These are phyloP conservation scores for Lacerta viridis DNA, from an alignment of 2,797 vertebrate species.

Conservation along the genomic window DNA sequence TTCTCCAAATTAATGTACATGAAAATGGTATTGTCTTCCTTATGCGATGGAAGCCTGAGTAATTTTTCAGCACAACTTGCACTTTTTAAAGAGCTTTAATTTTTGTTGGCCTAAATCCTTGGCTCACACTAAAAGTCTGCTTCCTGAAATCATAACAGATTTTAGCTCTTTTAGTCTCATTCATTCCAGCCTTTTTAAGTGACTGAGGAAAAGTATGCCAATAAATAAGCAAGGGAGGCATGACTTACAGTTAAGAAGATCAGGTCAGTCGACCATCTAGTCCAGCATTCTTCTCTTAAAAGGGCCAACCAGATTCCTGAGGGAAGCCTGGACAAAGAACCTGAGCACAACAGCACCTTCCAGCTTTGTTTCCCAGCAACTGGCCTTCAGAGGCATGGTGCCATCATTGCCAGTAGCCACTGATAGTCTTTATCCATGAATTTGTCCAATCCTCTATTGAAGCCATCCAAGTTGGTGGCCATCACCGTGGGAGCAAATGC, in stretches of 20 bases:
- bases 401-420: no score
- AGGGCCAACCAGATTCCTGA: no score
- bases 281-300: no score
- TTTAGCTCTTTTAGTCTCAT: not conserved
- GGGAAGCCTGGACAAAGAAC: no score
- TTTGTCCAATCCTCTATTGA: no score
- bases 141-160: not conserved
- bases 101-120: not conserved
- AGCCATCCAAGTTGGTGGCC: no score
- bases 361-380: no score
- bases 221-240: not conserved
- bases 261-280: no score
- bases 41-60: not conserved
- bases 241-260: not conserved
- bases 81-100: not conserved
- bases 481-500: no score
- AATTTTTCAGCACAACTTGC: slow-evolving; percentile 13
- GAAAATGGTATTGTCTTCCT: not conserved
- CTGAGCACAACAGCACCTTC: no score
- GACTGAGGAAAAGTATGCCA: not conserved
- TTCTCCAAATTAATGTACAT: slow-evolving; percentile 40
- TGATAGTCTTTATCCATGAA: no score
- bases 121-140: not conserved
- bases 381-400: no score
- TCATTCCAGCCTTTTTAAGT: slow-evolving; percentile 12